These are phyloP conservation scores for Augochlora pura DNA, from an alignment of 1,140 invertebrate genomes.

Conservation along the genomic window DNA sequence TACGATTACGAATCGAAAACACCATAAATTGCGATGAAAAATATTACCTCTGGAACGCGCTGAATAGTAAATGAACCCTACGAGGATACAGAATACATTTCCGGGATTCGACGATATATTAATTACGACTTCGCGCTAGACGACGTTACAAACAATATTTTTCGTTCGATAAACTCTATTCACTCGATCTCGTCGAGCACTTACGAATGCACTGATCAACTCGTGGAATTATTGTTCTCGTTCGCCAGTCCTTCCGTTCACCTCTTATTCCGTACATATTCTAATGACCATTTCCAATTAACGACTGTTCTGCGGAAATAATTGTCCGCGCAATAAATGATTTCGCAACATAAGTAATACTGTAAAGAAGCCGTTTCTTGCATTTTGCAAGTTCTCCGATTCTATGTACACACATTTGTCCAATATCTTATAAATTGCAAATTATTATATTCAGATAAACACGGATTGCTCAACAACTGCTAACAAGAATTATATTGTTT, in stretches of 20 bases:
- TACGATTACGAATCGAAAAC: slow-evolving; percentile 4
- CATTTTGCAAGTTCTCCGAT: too few relatives aligned
- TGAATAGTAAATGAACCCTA: slow-evolving; percentile 21
- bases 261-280: not conserved
- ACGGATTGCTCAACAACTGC: too few relatives aligned
- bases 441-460: too few relatives aligned
- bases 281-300: not conserved
- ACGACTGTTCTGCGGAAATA: too few relatives aligned
- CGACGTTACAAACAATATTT: not conserved
- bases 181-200: slow-evolving; percentile 1
- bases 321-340: too few relatives aligned
- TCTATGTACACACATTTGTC: too few relatives aligned
- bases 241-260: not conserved
- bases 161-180: not conserved
- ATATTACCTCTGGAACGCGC: not conserved
- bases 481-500: too few relatives aligned
- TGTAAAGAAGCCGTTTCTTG: too few relatives aligned
- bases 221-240: not conserved
- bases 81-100: not conserved
- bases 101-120: slow-evolving; percentile 3
- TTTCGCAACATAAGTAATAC: too few relatives aligned
- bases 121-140: not conserved
- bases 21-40: slow-evolving; percentile 28
- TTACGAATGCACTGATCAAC: slow-evolving; percentile 23
- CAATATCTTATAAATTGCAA: too few relatives aligned